Percentiles rank a stretch among this genome's conserved stretches.
Evolutionary conservation across 2,888 invertebrate species (phyloP).

Genomic region (Caradrina kadenii): DNA sequence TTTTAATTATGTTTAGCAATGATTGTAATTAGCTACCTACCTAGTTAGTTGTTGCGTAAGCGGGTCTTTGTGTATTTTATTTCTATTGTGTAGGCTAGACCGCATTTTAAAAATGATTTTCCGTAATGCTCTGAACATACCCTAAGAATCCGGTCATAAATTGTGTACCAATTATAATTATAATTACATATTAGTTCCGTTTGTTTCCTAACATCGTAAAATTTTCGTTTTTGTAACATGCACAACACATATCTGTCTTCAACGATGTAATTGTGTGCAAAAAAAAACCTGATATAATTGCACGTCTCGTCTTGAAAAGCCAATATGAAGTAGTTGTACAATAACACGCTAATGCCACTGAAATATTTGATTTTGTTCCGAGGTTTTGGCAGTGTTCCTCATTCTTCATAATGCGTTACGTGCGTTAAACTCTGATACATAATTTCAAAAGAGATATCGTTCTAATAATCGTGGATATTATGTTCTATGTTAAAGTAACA

Average conservation of each 20-base stretch:
- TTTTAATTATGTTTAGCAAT: slow-evolving; percentile 24
- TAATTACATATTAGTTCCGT: neutral
- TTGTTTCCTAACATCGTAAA: slow-evolving; percentile 8
- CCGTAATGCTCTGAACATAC: neutral
- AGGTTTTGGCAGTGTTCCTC: slow-evolving; percentile 56
- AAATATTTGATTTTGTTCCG: slow-evolving; percentile 57
- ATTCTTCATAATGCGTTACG: slow-evolving; percentile 50
- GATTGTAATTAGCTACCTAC: too few relatives aligned
- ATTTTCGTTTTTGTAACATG: slow-evolving; percentile 5
- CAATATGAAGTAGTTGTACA: slow-evolving; percentile 48
- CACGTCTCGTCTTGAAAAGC: slow-evolving; percentile 48
- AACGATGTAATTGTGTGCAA: slow-evolving; percentile 27
- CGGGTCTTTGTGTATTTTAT: neutral
- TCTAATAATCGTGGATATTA: slow-evolving; percentile 2
- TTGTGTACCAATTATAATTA: neutral
- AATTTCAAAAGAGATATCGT: slow-evolving; percentile 48
- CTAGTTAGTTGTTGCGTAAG: neutral
- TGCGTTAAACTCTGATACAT: slow-evolving; percentile 39
- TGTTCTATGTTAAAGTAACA: too few relatives aligned
- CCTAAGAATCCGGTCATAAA: neutral
- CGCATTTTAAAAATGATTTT: too few relatives aligned
- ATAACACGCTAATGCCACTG: slow-evolving; percentile 56
- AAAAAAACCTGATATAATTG: slow-evolving; percentile 37
- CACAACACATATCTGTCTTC: slow-evolving; percentile 39
- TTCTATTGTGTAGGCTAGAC: neutral